These are phyloP conservation scores for Pelecanoides urinatrix DNA, from an alignment of 2,113 vertebrate genomes.

Conservation along the genomic window DNA sequence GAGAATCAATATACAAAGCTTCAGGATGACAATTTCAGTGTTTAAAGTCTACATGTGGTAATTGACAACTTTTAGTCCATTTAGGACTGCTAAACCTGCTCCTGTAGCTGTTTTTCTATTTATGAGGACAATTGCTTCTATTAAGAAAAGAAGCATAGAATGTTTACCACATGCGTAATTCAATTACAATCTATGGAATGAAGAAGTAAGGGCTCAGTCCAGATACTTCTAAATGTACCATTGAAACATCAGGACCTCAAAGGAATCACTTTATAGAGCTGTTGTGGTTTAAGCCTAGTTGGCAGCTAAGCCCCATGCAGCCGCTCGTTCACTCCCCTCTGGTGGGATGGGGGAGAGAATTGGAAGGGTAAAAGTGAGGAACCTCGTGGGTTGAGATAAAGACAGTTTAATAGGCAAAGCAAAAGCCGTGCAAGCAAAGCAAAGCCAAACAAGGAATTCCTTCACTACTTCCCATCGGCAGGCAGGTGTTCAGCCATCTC, in stretches of 20 bases:
- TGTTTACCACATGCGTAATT: neutral
- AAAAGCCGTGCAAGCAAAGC: fast-evolving
- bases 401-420: neutral
- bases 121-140: neutral
- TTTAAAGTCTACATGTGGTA: conserved; percentile 16
- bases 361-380: neutral
- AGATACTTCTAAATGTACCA: neutral
- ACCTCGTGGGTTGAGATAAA: neutral
- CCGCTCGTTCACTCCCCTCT: fast-evolving
- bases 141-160: neutral
- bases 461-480: fast-evolving
- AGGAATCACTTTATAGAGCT: neutral
- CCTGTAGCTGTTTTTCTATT: neutral
- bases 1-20: conserved; percentile 40
- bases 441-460: neutral
- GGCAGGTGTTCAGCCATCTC: neutral
- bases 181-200: neutral
- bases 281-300: neutral
- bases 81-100: neutral
- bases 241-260: neutral
- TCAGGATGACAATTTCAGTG: neutral
- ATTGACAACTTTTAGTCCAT: neutral
- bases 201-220: neutral
- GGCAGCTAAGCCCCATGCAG: neutral
- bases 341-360: neutral